Conservation (phyloP, 2,888 invertebrate genomes). For the Panopea generosa region DNA sequence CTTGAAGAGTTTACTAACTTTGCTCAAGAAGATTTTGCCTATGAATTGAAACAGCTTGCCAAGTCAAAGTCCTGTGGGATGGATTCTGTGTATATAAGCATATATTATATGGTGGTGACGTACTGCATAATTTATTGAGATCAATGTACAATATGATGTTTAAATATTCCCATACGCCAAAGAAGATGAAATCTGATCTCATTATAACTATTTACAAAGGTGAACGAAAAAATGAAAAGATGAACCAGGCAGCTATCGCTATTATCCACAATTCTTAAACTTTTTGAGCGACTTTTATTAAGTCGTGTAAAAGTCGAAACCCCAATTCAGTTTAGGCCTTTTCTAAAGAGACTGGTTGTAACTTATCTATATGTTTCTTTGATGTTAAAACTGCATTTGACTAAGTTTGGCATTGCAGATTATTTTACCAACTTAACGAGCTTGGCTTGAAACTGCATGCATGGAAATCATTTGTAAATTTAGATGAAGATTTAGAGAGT, state of each 20-base stretch:
- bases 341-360: too few relatives aligned
- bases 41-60: too few relatives aligned
- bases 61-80: background rate
- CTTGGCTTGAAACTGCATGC: too few relatives aligned
- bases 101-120: background rate
- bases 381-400: too few relatives aligned
- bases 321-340: too few relatives aligned
- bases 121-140: background rate
- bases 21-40: background rate
- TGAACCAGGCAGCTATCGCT: slow-evolving; percentile 28
- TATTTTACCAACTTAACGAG: too few relatives aligned
- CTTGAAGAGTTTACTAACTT: background rate
- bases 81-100: slow-evolving; percentile 4
- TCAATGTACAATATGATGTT: slow-evolving; percentile 6
- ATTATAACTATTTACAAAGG: slow-evolving; percentile 28
- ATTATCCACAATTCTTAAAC: too few relatives aligned
- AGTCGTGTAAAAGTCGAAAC: background rate
- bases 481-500: too few relatives aligned
- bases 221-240: slow-evolving; percentile 23
- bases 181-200: slow-evolving; percentile 12
- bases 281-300: too few relatives aligned
- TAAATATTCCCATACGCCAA: slow-evolving; percentile 9
- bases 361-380: too few relatives aligned
- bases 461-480: too few relatives aligned
- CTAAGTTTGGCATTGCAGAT: too few relatives aligned